Evolutionary conservation across 1,140 invertebrate species (phyloP), one percentile per base, ranked within the genome.

Genomic region (Apis florea): DNA sequence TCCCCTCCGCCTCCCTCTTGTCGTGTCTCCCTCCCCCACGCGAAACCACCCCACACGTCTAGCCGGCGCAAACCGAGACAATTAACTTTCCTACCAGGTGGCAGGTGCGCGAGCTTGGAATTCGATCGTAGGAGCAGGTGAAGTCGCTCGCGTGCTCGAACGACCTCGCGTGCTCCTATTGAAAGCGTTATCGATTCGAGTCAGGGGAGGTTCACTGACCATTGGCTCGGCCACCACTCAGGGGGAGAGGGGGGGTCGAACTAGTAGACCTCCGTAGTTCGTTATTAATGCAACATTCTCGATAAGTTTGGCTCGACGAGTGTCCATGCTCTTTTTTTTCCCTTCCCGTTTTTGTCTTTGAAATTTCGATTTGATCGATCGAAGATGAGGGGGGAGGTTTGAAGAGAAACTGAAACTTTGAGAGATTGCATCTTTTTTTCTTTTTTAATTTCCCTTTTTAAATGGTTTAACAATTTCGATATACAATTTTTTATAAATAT

Each of bases 81-180:
- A 86, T 87, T 76, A 83, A 87, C 71, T 87, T 83, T 80, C 70
- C 72, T 77, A 68, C 63, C 13, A 15, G 76, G 76, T 83, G 72
- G 58, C 85, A 87, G 84, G 85, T 87, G 85, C 81, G 56, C 71
- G 71, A 63, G 63, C 72, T 61, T 83, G 76, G 85, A 87, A 87
- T 87, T 87, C 85, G 85, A 87, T 87, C 85, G 85, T 58, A n/a
- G 31, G 67, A 75, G 85, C 85, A 87, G 85, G 84, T 87, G 85
- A 87, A 21, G 40, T 61, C 15, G 85, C 70, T 85, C 85, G 85
- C 84, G 81, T 87, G 84, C 81, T 21, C 31, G 6, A 56, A 40
- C 74, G 81, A 75, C 70, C 85, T 87, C 81, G 81, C 73, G 85
- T 87, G 84, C 63, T 67, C 21, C 64, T 87, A 86, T 83, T 80